Conservation (phyloP, 2,888 invertebrate species). For the Ptilodon capucinus region DNA sequence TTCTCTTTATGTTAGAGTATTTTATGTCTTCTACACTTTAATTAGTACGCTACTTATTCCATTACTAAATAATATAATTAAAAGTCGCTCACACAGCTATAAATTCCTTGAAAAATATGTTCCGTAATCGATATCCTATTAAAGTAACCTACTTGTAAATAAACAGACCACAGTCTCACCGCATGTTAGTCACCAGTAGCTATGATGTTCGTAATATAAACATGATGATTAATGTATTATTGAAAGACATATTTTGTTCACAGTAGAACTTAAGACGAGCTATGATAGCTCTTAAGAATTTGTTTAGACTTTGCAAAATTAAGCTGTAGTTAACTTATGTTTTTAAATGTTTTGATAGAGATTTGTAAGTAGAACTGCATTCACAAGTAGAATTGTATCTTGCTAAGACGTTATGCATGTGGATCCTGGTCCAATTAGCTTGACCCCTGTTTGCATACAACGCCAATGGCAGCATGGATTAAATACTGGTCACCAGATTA, state of each 20-base stretch:
- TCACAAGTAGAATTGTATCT: too few species aligned
- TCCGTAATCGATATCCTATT: constrained; percentile 32
- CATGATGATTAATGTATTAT: constrained; percentile 13
- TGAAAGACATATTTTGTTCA: too few species aligned
- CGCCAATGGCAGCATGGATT: background rate
- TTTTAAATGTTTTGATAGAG: too few species aligned
- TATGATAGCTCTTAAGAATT: background rate
- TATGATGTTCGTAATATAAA: constrained; percentile 31
- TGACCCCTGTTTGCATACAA: background rate
- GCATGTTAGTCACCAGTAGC: constrained; percentile 34
- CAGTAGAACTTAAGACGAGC: too few species aligned
- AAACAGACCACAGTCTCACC: constrained; percentile 38
- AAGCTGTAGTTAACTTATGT: too few species aligned
- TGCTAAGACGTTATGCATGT: too few species aligned
- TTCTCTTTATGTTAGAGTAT: too few species aligned
- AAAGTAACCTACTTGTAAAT: constrained; percentile 26
- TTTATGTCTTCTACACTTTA: too few species aligned
- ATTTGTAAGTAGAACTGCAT: too few species aligned
- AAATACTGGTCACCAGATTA: background rate
- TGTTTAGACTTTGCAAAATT: background rate
- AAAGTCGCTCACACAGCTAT: too few species aligned
- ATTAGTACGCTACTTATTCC: too few species aligned
- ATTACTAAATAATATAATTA: too few species aligned
- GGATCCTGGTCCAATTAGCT: background rate
- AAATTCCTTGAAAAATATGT: constrained; percentile 11